Evolutionary conservation across 1,140 invertebrate species (phyloP).

Genomic region (Trachelipus rathkii): DNA sequence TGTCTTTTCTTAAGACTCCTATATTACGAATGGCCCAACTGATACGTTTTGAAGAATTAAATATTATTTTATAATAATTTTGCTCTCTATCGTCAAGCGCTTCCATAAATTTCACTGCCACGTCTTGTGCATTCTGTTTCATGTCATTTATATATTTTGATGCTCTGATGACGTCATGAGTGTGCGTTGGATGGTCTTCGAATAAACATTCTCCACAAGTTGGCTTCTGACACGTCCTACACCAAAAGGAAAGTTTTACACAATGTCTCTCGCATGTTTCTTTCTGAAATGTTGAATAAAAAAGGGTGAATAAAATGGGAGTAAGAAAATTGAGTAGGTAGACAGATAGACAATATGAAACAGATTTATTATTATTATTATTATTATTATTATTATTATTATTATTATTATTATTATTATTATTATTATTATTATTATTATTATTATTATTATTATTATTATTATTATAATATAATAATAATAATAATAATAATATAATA

Average conservation of each 20-base stretch:
- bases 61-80: slow-evolving; percentile 27
- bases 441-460: too few species aligned
- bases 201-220: slow-evolving; percentile 40
- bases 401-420: too few species aligned
- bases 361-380: too few species aligned
- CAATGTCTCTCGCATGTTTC: slow-evolving; percentile 36
- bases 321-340: too few species aligned
- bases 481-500: too few species aligned
- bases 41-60: slow-evolving; percentile 26
- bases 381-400: too few species aligned
- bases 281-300: slow-evolving; percentile 24
- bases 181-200: slow-evolving; percentile 40
- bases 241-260: slow-evolving; percentile 43
- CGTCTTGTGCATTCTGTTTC: slow-evolving; percentile 30
- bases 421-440: too few species aligned
- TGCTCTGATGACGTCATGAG: slow-evolving; percentile 35
- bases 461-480: too few species aligned
- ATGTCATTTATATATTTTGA: slow-evolving; percentile 37
- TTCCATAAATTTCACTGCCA: slow-evolving; percentile 38
- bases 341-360: too few species aligned
- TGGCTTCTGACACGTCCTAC: slow-evolving; percentile 27
- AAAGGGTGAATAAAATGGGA: too few species aligned
- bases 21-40: slow-evolving; percentile 34
- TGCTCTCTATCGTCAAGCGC: slow-evolving; percentile 33
- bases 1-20: slow-evolving; percentile 35